phyloP scores from a whole-genome alignment of 2,888 invertebrate genomes.

The Drosophila engyochracea region DNA sequence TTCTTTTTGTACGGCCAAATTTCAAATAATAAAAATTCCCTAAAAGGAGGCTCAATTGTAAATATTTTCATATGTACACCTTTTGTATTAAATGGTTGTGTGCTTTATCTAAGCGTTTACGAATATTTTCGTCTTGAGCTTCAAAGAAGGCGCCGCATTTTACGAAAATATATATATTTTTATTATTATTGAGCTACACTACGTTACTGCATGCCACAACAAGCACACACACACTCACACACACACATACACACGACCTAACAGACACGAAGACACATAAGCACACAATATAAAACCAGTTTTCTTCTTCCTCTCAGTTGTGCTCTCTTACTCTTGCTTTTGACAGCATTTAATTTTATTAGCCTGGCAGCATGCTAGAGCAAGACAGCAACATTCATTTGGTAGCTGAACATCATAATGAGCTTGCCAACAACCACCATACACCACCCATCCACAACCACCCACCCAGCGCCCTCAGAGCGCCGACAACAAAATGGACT shows the following conservation, averaged over 20 bases:
- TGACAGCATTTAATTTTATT: conserved; percentile 70
- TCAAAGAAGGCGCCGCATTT: conserved; percentile 59
- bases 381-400: conserved; percentile 59
- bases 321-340: conserved; percentile 31
- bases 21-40: neutral
- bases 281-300: conserved; percentile 7
- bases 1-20: neutral
- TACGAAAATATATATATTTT: conserved; percentile 72
- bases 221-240: conserved; percentile 19
- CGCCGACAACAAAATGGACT: conserved; percentile 81
- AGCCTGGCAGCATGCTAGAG: conserved; percentile 49
- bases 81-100: neutral
- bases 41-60: neutral
- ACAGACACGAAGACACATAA: conserved; percentile 17
- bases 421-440: conserved; percentile 39
- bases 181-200: conserved; percentile 75
- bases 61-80: neutral
- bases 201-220: conserved; percentile 47
- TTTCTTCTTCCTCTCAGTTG: conserved; percentile 21
- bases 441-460: conserved; percentile 19
- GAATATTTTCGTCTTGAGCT: conserved; percentile 6
- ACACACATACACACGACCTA: conserved; percentile 20
- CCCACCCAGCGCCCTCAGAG: conserved; percentile 2
- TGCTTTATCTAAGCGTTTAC: neutral
- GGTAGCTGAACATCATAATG: conserved; percentile 63